Evolutionary conservation across 2,888 invertebrate species (phyloP), one percentile per base, ranked within the genome.

Genomic region (Hydrotaea cyrtoneurina): DNA sequence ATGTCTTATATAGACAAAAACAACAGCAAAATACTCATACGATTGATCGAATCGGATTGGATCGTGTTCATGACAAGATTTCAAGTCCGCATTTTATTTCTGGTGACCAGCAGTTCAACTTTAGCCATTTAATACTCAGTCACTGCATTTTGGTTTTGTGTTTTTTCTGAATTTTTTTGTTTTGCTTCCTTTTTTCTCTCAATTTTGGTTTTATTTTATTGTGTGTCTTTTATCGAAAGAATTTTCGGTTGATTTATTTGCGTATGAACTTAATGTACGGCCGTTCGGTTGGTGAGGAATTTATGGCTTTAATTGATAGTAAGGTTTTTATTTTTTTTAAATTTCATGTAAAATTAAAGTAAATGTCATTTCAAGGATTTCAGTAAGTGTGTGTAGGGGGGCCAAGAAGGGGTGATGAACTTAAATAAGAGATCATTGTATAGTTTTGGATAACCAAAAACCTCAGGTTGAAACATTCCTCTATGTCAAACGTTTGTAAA

Each of bases 51-150:
- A 46, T 69, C 69, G 19, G 31, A 46, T 69, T 46, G 19, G 31
- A 13, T 39, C 39, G 66, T 23, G 50, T 73, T 55, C 73, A 80
- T 71, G 46, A 23, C 77, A 71, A 78, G 71, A 69, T 69, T 75
- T 53, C 46, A 84, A 78, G 78, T 78, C 80, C 78, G 76, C 66
- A 81, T 84, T 72, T 84, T 31, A 81, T 84, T 72, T 84, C 7
- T 83, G 72, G 76, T 84, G 83, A 74, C 74, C 83, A 71, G 69
- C n/a, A 43, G 5, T 69, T 43, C 43, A 66, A 19, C 43, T 17
- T 10, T 17, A 66, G 17, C 43, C 39, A 11, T 43, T 66, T 69
- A 31, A 10, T 39, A 39, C 15, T 59, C 23, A 11, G 46, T 21
- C 43, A 53, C 39, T 59, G 36, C 50, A 57, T 72, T 59, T 31